These are phyloP conservation scores for Epizoanthus rinbou DNA, from an alignment of 92 coral and sea anemone species.

Conservation along the genomic window DNA sequence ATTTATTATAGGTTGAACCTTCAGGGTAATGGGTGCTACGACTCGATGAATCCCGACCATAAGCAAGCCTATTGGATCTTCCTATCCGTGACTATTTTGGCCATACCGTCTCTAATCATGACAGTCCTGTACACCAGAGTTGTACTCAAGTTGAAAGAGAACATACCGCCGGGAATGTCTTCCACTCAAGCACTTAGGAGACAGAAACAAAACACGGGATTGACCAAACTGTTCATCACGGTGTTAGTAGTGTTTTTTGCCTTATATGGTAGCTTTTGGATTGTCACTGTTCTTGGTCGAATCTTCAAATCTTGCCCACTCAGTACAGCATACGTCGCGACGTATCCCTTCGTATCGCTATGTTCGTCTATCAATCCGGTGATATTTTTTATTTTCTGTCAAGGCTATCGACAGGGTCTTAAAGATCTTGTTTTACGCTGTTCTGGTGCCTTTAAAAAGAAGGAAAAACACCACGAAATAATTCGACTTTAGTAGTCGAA, in stretches of 20 bases:
- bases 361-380: constrained; percentile 14
- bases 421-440: neutral
- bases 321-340: neutral
- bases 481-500: too few species aligned
- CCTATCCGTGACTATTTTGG: neutral
- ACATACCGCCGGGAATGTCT: neutral
- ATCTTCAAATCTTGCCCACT: neutral
- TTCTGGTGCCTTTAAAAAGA: constrained; percentile 1
- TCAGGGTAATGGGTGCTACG: neutral
- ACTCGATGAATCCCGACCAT: neutral
- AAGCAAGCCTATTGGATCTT: neutral
- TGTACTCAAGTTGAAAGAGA: neutral
- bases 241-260: neutral
- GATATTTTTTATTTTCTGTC: constrained; percentile 5
- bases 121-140: constrained; percentile 6
- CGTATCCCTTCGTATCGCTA: constrained; percentile 10
- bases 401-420: neutral
- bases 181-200: neutral
- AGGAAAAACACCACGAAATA: too few species aligned
- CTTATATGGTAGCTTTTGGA: constrained; percentile 10
- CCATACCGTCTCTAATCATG: constrained; percentile 9
- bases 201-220: neutral
- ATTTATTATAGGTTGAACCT: neutral
- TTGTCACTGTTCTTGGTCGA: neutral
- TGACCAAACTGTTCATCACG: constrained; percentile 16